Evolutionary conservation across 2,888 invertebrate genomes (phyloP).

Genomic region (Habroteleia sp.): DNA sequence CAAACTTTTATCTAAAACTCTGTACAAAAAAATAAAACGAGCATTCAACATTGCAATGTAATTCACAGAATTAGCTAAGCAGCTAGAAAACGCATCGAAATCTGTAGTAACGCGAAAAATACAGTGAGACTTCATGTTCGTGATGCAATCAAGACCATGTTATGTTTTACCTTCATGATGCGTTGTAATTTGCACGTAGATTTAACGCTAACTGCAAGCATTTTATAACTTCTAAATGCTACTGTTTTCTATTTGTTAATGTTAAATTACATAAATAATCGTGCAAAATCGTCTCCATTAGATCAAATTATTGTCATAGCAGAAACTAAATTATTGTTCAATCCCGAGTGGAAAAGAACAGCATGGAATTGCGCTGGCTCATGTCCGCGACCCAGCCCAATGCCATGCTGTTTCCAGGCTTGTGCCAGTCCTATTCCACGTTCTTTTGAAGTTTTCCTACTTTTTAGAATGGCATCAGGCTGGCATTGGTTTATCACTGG

Average conservation of each 20-base stretch:
- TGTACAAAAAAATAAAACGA: constrained; percentile 4
- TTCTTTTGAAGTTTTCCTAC: too few species aligned
- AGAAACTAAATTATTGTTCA: constrained; percentile 38
- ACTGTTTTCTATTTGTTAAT: constrained; percentile 73
- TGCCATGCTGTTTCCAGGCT: too few species aligned
- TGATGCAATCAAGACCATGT: constrained; percentile 66
- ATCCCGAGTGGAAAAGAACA: too few species aligned
- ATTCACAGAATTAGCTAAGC: constrained; percentile 40
- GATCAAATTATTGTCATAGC: constrained; percentile 31
- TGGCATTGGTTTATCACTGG: too few species aligned
- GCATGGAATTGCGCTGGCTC: too few species aligned
- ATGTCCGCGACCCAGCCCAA: too few species aligned
- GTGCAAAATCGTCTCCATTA: constrained; percentile 41
- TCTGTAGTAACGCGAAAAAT: constrained; percentile 43
- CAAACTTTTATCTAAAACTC: too few species aligned
- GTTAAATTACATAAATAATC: constrained; percentile 71
- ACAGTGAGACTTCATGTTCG: constrained; percentile 59
- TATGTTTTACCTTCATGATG: constrained; percentile 68
- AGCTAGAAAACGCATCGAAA: constrained; percentile 20
- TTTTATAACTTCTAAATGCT: constrained; percentile 69
- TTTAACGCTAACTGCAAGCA: constrained; percentile 65
- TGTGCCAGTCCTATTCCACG: too few species aligned
- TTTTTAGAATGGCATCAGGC: too few species aligned
- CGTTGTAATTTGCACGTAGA: constrained; percentile 71
- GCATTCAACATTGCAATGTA: constrained; percentile 8